Percentiles rank a stretch among this genome's conserved stretches.
phyloP scores from a whole-genome alignment of 2,113 vertebrate genomes.

The Sprattus sprattus region DNA sequence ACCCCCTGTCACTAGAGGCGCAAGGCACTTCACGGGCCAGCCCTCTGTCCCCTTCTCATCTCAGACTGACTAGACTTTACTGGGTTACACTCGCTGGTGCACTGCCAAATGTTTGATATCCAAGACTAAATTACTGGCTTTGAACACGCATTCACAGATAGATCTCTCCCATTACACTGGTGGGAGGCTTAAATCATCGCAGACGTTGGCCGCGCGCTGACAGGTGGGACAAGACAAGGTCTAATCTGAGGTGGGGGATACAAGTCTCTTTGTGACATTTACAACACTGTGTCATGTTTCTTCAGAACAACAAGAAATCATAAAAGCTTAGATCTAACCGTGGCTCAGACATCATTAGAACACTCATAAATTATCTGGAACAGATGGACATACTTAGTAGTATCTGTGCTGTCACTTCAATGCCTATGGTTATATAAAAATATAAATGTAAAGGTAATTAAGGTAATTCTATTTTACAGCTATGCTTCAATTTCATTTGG shows the following conservation, averaged over 20 bases:
- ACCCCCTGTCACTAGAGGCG: slow-evolving; percentile 14
- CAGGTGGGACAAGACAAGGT: slow-evolving; percentile 57
- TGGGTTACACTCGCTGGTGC: slow-evolving; percentile 59
- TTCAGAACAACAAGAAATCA: slow-evolving; percentile 32
- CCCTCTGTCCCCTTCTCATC: slow-evolving; percentile 25
- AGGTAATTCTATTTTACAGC: neutral
- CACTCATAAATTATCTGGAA: neutral
- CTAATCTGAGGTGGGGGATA: slow-evolving; percentile 49
- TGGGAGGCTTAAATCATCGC: slow-evolving; percentile 50
- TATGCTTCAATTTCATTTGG: neutral
- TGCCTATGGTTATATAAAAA: neutral
- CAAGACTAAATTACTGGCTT: slow-evolving; percentile 67
- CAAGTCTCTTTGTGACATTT: slow-evolving; percentile 49
- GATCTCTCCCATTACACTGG: slow-evolving; percentile 53
- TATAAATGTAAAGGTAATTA: neutral
- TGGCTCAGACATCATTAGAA: neutral
- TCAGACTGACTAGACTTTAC: slow-evolving; percentile 51
- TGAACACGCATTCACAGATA: slow-evolving; percentile 60
- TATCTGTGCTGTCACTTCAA: slow-evolving; percentile 9
- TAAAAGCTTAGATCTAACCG: slow-evolving; percentile 35
- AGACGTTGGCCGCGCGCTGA: slow-evolving; percentile 57
- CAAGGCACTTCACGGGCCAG: slow-evolving; percentile 38
- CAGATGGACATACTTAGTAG: neutral
- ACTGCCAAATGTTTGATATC: slow-evolving; percentile 75
- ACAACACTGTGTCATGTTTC: slow-evolving; percentile 52